A percentile compares a stretch with the other conserved stretches of the same genome.
Evolutionary conservation across 2,888 invertebrate genomes (phyloP).

Genomic region (Noctua fimbriata): DNA sequence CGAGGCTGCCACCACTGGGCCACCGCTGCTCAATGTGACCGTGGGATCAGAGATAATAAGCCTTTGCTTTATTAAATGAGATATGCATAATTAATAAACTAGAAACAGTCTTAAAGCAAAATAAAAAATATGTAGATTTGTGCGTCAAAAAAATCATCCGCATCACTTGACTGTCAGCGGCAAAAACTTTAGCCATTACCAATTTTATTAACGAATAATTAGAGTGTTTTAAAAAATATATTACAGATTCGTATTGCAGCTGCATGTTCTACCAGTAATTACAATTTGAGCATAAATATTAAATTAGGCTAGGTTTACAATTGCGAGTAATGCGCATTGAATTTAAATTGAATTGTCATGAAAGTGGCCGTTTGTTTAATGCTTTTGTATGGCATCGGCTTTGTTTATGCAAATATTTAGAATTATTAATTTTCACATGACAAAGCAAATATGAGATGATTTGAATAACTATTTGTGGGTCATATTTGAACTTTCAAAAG

Average conservation of each 20-base stretch:
- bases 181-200: neutral
- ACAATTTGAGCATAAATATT: slow-evolving; percentile 34
- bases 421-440: slow-evolving; percentile 34
- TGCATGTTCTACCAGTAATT: slow-evolving; percentile 17
- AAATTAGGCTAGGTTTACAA: slow-evolving; percentile 21
- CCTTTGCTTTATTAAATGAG: neutral
- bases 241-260: neutral
- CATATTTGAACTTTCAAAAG: no score
- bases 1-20: no score
- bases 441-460: slow-evolving; percentile 25
- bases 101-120: neutral
- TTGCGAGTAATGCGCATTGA: slow-evolving; percentile 30
- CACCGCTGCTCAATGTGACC: no score
- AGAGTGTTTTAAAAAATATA: neutral
- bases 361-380: slow-evolving; percentile 20
- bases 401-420: slow-evolving; percentile 39
- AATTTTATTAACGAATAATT: neutral
- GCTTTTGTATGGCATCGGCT: slow-evolving; percentile 16
- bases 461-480: slow-evolving; percentile 2
- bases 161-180: neutral
- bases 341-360: slow-evolving; percentile 48
- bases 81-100: neutral
- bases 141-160: neutral
- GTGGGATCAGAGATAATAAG: no score
- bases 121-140: no score